Base-by-base conservation (phyloP, 1,140 invertebrate species). In the Kradibia gibbosae region DNA sequence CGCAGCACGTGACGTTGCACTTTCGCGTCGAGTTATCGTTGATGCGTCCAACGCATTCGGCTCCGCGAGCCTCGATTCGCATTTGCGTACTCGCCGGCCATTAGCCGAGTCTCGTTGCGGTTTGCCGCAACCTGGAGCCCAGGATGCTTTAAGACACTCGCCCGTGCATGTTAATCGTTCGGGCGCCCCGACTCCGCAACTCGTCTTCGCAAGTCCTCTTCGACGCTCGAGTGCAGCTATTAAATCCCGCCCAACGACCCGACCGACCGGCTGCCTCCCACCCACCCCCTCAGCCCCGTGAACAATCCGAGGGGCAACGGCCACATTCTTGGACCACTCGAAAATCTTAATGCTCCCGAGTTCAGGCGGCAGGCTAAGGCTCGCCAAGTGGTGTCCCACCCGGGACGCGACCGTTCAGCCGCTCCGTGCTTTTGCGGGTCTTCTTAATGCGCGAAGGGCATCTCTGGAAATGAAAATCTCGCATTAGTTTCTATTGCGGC, bases 111-210 rank as follows among this genome's bases (percentile, higher is more conserved):
- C n/a, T 65, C 25, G 25, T 60, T 22, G n/a, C 50, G 5, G n/a
- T 10, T 8, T 20, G 50, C 20, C 48, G 67, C 31, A n/a, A 39
- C 17, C 22, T 15, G 39, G 15, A 15, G 20, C 36, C 22, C n/a
- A n/a, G n/a, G n/a, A 3, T 31, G 70, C 65, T 15, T 70, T 70
- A 45, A 70, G 65, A 42, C 22, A 3, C 65, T 42, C 45, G 22
- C 25, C 11, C 5, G 57, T 60, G 76, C 75, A 77, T 77, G 75
- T 77, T 77, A 77, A 77, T 77, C 65, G 45, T 55, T 48, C 60
- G 39, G 53, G 55, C 72, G 11, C 50, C 8, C 48, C 42, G 42
- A 31, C 72, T 4, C 15, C 70, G 15, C n/a, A 22, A 20, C 34
- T 11, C 25, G 28, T 3, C 3, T 8, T 0, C 11, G 25, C 28